A percentile compares a stretch with the other conserved stretches of the same genome.
Conservation (phyloP, 1,140 invertebrate species). For the Zaprionus ornatus region DNA sequence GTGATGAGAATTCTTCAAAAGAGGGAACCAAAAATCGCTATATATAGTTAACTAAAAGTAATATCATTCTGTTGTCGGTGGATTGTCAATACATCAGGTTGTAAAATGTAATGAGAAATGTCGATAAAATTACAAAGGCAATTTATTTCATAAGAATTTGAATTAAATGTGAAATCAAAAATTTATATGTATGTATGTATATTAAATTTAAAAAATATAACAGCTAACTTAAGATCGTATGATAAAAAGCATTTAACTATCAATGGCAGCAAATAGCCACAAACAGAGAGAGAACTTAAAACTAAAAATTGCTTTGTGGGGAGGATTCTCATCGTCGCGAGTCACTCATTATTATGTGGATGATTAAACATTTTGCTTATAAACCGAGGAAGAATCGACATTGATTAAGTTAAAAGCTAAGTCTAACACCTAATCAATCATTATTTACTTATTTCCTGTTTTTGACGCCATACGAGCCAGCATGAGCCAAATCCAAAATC, state of each 20-base stretch:
- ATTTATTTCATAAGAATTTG: conserved; percentile 62
- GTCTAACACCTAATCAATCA: conserved; percentile 74
- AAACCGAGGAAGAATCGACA: conserved; percentile 73
- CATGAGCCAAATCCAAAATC: conserved; percentile 67
- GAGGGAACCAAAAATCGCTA: not conserved
- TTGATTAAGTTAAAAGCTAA: conserved; percentile 73
- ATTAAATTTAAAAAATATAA: conserved; percentile 63
- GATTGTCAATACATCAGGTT: conserved; percentile 62
- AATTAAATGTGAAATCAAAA: conserved; percentile 56
- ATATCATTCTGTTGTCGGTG: conserved; percentile 57
- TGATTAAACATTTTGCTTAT: conserved; percentile 41
- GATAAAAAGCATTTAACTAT: conserved; percentile 75
- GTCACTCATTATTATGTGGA: conserved; percentile 25
- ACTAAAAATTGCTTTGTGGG: conserved; percentile 68
- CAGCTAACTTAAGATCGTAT: conserved; percentile 76
- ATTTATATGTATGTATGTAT: conserved; percentile 37
- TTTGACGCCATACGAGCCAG: conserved; percentile 68
- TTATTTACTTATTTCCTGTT: conserved; percentile 71
- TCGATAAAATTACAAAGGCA: conserved; percentile 52
- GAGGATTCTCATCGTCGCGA: conserved; percentile 15
- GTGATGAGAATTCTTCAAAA: conserved; percentile 15
- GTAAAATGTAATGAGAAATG: conserved; percentile 28
- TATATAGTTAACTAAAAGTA: conserved; percentile 33
- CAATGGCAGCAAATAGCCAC: conserved; percentile 56
- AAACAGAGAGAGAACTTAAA: conserved; percentile 53